Evolutionary conservation across 2,113 vertebrate species (phyloP), one percentile per base, ranked within the genome.

Genomic region (Salminus brasiliensis): DNA sequence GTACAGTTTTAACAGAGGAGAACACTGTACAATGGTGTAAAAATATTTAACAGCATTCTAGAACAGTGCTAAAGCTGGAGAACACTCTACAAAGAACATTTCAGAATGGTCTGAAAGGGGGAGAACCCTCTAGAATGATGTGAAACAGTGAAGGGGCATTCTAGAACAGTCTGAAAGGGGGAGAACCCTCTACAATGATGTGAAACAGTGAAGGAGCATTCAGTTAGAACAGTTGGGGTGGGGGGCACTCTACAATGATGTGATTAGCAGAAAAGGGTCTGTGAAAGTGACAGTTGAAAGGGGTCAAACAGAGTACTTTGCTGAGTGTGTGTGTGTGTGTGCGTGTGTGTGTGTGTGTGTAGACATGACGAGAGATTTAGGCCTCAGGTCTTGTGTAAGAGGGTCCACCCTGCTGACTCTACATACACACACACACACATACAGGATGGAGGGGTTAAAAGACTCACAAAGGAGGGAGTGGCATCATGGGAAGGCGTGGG

Each of bases 401-500:
- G 66, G 79, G 81, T 70, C 78, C 86, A 80, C 86, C 87, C 84
- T 34, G 81, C 63, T 89, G 67, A 86, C 85, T 85, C 78, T 49
- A 72, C 32, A 55, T 30, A 72, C 7, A 63, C 43, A 21, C 36
- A 27, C 55, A 57, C 15, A 18, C 18, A 69, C 59, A 39, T 32
- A 66, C 74, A 63, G 62, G 68, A 60, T 52, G 73, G 57, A 85
- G 47, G 59, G 78, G 71, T 76, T 85, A 80, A 83, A 83, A 63
- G 53, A 80, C 63, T 80, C 76, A 65, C 43, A 73, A 63, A 84
- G 57, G 23, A 65, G 60, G 80, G 69, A 84, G 87, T 87, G 81
- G 81, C 74, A 84, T 72, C 80, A 81, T 83, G 78, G 84, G 82
- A 89, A 84, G 72, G 84, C 71, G 86, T 90, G 87, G 88, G 89